Conservation (phyloP, 2,888 invertebrate species). For the Cosmia trapezina region DNA sequence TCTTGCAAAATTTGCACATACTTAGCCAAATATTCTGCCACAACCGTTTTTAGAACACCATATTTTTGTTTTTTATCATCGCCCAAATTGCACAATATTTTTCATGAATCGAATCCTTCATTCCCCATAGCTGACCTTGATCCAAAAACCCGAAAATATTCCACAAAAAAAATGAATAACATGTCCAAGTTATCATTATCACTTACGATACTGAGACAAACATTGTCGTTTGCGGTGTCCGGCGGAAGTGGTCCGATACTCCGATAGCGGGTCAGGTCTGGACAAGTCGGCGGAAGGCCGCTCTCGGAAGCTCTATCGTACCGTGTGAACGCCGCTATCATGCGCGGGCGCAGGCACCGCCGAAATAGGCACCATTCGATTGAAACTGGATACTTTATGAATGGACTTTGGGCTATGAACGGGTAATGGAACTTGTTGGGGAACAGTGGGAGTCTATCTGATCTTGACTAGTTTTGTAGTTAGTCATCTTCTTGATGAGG, state of each 20-base stretch:
- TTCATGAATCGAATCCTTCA: constrained; percentile 2
- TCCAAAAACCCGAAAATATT: constrained; percentile 35
- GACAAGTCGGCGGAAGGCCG: constrained; percentile 81
- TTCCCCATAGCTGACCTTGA: constrained; percentile 49
- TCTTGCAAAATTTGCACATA: neutral
- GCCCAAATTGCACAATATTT: neutral
- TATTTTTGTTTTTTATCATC: neutral
- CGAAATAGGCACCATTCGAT: constrained; percentile 58
- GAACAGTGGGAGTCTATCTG: constrained; percentile 16
- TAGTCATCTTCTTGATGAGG: neutral
- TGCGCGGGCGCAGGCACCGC: constrained; percentile 51
- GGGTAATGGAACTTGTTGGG: constrained; percentile 7
- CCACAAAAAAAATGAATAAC: constrained; percentile 28
- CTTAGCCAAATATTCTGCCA: neutral
- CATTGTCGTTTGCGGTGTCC: constrained; percentile 80
- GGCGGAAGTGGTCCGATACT: constrained; percentile 85
- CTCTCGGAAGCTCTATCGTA: constrained; percentile 81
- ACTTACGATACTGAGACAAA: constrained; percentile 60
- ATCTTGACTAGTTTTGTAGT: neutral
- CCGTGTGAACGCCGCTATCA: constrained; percentile 81
- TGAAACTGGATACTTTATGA: constrained; percentile 55
- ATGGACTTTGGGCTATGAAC: constrained; percentile 25
- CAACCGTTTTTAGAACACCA: neutral
- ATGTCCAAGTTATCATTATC: constrained; percentile 52
- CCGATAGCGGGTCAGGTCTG: constrained; percentile 83